Evolutionary conservation across 2,888 invertebrate genomes (phyloP).

Genomic region (Trachelus iudaicus): DNA sequence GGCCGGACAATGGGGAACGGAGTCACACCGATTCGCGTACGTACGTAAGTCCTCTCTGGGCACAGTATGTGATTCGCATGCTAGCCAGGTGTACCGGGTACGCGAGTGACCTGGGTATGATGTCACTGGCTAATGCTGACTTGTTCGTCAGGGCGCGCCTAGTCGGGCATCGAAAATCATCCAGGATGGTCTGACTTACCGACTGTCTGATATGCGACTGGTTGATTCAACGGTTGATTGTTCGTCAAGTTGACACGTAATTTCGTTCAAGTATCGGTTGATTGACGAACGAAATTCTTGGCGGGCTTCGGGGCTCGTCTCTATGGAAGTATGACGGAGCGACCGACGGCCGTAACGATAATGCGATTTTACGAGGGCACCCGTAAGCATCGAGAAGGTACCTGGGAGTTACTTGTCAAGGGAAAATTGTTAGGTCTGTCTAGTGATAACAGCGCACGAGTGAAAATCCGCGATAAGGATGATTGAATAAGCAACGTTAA

Average conservation of each 20-base stretch:
- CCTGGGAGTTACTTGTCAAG: not conserved
- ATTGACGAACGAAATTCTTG: not conserved
- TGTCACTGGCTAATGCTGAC: not conserved
- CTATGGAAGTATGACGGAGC: not conserved
- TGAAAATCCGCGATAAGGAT: not conserved
- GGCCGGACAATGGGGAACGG: conserved; percentile 4
- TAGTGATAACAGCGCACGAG: not conserved
- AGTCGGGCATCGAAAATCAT: not conserved
- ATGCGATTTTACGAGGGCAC: not conserved
- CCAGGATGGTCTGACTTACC: not conserved
- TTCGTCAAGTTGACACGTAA: not conserved
- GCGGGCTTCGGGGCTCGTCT: not conserved
- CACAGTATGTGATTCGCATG: not conserved
- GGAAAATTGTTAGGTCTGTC: not conserved
- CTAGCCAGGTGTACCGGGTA: not conserved
- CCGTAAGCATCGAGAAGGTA: not conserved
- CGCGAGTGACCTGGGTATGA: not conserved
- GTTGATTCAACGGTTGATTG: not conserved
- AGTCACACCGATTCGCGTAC: not conserved
- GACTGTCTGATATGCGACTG: not conserved
- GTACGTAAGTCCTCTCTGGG: not conserved
- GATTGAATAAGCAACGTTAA: not conserved
- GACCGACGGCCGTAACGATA: not conserved
- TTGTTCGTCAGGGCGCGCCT: not conserved
- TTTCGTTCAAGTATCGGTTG: not conserved